These are phyloP conservation scores for Diachasmimorpha longicaudata DNA, from an alignment of 1,140 invertebrate species.

Conservation along the genomic window DNA sequence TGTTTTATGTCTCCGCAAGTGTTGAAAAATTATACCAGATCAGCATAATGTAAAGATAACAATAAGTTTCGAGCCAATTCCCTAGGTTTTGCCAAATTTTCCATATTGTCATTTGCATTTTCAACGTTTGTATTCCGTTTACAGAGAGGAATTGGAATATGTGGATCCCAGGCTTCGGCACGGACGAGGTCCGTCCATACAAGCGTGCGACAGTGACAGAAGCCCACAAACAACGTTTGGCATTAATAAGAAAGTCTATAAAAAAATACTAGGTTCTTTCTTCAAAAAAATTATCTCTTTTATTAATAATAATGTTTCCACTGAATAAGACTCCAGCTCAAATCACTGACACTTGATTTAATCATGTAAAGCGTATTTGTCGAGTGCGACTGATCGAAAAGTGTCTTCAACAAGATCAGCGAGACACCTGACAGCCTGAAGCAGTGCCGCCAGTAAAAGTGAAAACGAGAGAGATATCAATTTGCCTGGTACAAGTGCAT, in stretches of 20 bases:
- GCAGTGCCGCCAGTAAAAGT: slow-evolving; percentile 56
- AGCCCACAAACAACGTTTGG: slow-evolving; percentile 92
- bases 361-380: slow-evolving; percentile 43
- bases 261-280: slow-evolving; percentile 79
- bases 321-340: neutral
- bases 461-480: slow-evolving; percentile 60
- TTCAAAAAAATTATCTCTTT: neutral
- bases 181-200: slow-evolving; percentile 89
- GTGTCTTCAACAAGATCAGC: slow-evolving; percentile 57
- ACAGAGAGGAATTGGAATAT: slow-evolving; percentile 93
- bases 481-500: slow-evolving; percentile 54
- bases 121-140: slow-evolving; percentile 33
- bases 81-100: neutral
- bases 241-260: slow-evolving; percentile 88
- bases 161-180: slow-evolving; percentile 96
- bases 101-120: slow-evolving; percentile 41
- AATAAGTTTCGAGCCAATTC: neutral
- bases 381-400: slow-evolving; percentile 47
- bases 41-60: too few relatives aligned
- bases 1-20: too few relatives aligned
- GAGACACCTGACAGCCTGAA: slow-evolving; percentile 58
- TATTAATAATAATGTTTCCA: neutral
- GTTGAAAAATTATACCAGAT: too few relatives aligned
- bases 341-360: slow-evolving; percentile 16
- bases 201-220: slow-evolving; percentile 91